Percentiles rank a stretch among this genome's conserved stretches.
Evolutionary conservation across 1,140 invertebrate species (phyloP).

Genomic region (Riptortus pedestris): DNA sequence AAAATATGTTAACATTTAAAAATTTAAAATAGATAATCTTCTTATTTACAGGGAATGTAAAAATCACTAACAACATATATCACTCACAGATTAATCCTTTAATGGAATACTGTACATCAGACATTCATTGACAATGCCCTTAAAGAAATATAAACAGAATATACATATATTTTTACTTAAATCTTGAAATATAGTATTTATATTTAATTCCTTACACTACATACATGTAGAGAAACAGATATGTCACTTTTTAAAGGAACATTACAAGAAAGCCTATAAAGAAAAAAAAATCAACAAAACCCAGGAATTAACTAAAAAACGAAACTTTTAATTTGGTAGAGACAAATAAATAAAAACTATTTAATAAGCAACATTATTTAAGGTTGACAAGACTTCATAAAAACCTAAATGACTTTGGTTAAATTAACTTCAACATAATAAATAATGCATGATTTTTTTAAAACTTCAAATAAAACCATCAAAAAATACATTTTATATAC

Average conservation of each 20-base stretch:
- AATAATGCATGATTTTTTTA: not conserved
- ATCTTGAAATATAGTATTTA: not conserved
- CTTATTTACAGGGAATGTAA: constrained; percentile 12
- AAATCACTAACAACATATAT: constrained; percentile 13
- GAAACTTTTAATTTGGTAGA: not conserved
- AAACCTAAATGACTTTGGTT: constrained; percentile 1
- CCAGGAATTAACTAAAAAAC: not conserved
- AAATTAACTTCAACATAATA: not conserved
- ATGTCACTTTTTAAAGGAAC: not conserved
- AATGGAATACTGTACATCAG: constrained; percentile 3
- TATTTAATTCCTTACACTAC: not conserved
- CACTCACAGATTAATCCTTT: not conserved
- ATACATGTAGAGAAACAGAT: not conserved
- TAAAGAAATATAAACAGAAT: not conserved
- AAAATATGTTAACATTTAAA: constrained; percentile 5
- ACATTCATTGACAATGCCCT: not conserved
- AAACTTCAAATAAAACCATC: not conserved
- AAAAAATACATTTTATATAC: not conserved
- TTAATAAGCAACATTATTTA: no score
- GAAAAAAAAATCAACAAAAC: not conserved
- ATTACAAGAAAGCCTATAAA: not conserved
- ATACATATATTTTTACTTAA: not conserved
- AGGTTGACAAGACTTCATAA: no score
- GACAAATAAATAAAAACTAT: not conserved
- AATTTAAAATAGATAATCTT: not conserved